phyloP scores from a whole-genome alignment of 2,797 vertebrate genomes.

The Huso huso region DNA sequence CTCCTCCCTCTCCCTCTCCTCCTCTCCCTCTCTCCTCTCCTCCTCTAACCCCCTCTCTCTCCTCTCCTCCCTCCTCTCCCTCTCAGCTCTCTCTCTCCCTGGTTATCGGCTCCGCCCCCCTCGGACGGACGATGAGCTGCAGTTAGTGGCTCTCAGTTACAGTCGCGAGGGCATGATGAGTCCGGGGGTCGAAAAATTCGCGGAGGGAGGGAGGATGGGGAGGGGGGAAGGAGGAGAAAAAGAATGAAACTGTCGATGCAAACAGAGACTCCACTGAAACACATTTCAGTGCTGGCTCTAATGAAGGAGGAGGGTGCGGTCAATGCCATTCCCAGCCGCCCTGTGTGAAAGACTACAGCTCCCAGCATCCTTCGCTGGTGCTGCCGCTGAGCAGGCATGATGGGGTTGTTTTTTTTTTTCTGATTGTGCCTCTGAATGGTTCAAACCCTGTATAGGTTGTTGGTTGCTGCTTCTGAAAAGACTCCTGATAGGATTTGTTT shows the following conservation, averaged over 20 bases:
- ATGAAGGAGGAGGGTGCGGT: slow-evolving; percentile 16
- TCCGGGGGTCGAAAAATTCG: too few species aligned
- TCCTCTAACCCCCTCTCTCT: background rate
- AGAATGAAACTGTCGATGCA: too few species aligned
- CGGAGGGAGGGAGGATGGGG: slow-evolving; percentile 30
- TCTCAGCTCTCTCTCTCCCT: slow-evolving; percentile 50
- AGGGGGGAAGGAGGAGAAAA: background rate
- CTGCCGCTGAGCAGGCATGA: too few species aligned
- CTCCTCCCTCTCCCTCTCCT: too few species aligned
- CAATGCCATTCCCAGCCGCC: slow-evolving; percentile 9
- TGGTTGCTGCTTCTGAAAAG: too few species aligned
- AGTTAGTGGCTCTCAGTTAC: slow-evolving; percentile 79
- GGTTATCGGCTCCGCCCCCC: slow-evolving; percentile 46
- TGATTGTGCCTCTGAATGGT: too few species aligned
- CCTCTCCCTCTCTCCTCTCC: too few species aligned
- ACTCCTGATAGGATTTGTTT: too few species aligned
- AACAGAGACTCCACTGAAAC: too few species aligned
- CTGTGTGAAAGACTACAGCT: background rate
- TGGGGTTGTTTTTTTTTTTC: too few species aligned
- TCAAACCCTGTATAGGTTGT: too few species aligned
- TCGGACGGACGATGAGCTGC: slow-evolving; percentile 79
- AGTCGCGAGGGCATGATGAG: slow-evolving; percentile 80
- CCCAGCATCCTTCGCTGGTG: background rate
- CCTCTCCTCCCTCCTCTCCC: slow-evolving; percentile 29
- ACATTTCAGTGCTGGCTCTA: slow-evolving; percentile 15